Conservation (phyloP, 2,113 vertebrate species). For the Clarias gariepinus region DNA sequence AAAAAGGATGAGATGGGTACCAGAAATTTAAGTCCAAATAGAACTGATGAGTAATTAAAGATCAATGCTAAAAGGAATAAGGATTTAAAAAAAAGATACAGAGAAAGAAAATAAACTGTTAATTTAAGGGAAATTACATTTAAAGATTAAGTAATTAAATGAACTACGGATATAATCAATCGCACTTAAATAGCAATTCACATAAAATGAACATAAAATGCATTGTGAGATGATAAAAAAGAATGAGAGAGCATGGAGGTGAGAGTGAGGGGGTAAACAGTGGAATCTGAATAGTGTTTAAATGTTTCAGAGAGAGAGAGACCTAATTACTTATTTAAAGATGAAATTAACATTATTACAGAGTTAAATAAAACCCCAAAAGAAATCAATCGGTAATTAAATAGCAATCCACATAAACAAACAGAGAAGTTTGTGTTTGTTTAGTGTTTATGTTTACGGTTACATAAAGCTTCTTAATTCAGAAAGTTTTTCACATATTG, state of each 20-base stretch:
- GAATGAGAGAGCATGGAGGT: background rate
- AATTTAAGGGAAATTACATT: slow-evolving; percentile 2
- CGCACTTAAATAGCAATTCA: slow-evolving; percentile 17
- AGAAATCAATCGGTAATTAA: background rate
- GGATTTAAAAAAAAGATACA: background rate
- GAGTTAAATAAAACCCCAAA: background rate
- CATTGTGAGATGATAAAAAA: background rate
- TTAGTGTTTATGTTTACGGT: background rate
- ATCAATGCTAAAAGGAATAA: background rate
- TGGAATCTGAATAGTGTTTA: background rate
- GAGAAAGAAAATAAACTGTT: background rate
- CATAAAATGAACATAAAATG: background rate
- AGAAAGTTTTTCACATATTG: background rate
- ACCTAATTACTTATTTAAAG: background rate
- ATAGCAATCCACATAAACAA: background rate
- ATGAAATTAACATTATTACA: background rate
- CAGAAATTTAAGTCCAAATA: background rate
- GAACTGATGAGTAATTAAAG: slow-evolving; percentile 17
- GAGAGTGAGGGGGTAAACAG: background rate
- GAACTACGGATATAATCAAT: background rate
- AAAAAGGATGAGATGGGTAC: background rate
- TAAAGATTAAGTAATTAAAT: background rate
- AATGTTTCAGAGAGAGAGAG: background rate
- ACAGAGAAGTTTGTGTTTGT: background rate
- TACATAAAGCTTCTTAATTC: background rate